These are phyloP conservation scores for Pempheris klunzingeri DNA, from an alignment of 2,797 vertebrate genomes.

Conservation along the genomic window DNA sequence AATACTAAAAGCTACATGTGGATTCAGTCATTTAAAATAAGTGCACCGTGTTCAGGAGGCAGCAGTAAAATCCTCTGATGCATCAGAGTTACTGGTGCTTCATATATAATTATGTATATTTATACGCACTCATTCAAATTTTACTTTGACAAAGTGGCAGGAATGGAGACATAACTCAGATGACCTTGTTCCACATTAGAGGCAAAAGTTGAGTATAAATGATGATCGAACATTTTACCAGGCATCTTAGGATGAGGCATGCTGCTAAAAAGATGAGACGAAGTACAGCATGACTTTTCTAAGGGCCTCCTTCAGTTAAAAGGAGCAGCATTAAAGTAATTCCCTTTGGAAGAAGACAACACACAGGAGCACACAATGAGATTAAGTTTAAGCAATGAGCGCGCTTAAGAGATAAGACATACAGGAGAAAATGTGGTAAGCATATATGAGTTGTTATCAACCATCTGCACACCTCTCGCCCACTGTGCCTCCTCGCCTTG, in stretches of 20 bases:
- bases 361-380: not conserved
- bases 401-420: constrained; percentile 26
- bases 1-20: not conserved
- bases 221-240: not conserved
- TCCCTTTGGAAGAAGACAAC: constrained; percentile 1
- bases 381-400: constrained; percentile 15
- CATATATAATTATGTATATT: not conserved
- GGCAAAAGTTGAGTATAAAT: not conserved
- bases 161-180: not conserved
- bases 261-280: not conserved
- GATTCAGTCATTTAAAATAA: not conserved
- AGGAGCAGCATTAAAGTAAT: not conserved
- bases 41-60: not conserved
- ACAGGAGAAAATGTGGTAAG: constrained; percentile 40
- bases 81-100: not conserved
- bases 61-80: not conserved
- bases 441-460: constrained; percentile 61
- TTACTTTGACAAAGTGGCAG: not conserved
- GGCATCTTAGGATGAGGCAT: not conserved
- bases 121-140: not conserved
- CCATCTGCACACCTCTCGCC: constrained; percentile 70
- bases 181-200: not conserved
- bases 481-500: constrained; percentile 40
- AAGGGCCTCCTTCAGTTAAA: not conserved
- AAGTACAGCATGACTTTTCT: not conserved